A percentile compares a stretch with the other conserved stretches of the same genome.
These are phyloP conservation scores for Dufourea novaeangliae DNA, from an alignment of 1,140 invertebrate species.

Conservation along the genomic window DNA sequence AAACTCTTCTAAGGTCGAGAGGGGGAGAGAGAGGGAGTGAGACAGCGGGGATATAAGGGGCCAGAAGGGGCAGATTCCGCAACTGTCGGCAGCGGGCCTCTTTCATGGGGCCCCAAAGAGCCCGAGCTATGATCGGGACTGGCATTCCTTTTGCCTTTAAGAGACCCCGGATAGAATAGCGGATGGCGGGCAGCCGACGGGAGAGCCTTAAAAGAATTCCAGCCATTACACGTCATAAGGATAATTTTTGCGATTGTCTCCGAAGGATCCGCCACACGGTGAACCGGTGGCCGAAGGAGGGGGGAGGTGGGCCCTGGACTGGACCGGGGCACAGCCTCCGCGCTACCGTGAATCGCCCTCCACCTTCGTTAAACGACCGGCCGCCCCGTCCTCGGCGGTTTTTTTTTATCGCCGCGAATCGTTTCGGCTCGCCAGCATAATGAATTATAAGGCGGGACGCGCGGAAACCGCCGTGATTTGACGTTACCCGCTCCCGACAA, in stretches of 20 bases:
- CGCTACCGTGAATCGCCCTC: not conserved
- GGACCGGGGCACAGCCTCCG: not conserved
- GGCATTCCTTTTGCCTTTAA: constrained; percentile 77
- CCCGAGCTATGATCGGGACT: constrained; percentile 78
- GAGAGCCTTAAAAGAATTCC: constrained; percentile 76
- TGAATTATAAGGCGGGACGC: constrained; percentile 71
- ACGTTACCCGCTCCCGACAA: not conserved
- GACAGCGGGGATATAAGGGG: constrained; percentile 50
- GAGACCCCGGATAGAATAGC: constrained; percentile 69
- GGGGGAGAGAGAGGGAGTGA: constrained; percentile 48
- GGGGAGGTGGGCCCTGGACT: too few species aligned
- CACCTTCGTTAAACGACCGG: constrained; percentile 70
- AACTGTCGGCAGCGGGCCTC: constrained; percentile 71
- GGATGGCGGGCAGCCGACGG: constrained; percentile 54
- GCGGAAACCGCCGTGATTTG: constrained; percentile 39
- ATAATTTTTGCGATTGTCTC: constrained; percentile 78
- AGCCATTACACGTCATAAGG: constrained; percentile 78
- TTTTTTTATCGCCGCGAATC: constrained; percentile 74
- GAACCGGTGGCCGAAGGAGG: too few species aligned
- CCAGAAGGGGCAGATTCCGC: constrained; percentile 73
- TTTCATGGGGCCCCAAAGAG: constrained; percentile 72
- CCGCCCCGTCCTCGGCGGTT: constrained; percentile 42
- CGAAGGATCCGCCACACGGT: constrained; percentile 60
- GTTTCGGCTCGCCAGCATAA: constrained; percentile 68
- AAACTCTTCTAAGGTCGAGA: constrained; percentile 59